Conservation (phyloP, 1,140 invertebrate species). For the Panulirus ornatus region DNA sequence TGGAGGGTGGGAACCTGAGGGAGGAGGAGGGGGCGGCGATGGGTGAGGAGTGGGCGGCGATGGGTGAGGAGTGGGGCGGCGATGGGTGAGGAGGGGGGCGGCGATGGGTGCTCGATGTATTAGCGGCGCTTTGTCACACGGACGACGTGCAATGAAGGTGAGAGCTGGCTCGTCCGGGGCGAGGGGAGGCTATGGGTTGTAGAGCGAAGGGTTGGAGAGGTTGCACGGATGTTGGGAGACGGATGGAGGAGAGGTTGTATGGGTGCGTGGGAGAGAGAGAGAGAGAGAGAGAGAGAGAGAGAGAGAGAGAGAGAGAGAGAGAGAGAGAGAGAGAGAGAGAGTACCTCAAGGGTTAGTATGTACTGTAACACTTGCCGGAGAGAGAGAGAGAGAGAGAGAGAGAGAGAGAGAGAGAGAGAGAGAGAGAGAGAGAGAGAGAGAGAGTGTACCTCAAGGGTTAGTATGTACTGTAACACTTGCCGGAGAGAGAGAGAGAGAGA, state of each 20-base stretch:
- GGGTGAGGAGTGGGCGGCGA: neutral
- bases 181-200: no score
- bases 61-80: no score
- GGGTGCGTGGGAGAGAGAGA: neutral
- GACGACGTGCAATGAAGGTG: no score
- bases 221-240: no score
- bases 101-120: no score
- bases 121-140: no score
- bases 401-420: constrained; percentile 55
- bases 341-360: neutral
- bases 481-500: constrained; percentile 54
- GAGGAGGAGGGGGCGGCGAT: neutral
- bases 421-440: constrained; percentile 49
- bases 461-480: no score
- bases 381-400: constrained; percentile 16
- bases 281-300: neutral
- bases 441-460: no score
- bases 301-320: neutral
- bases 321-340: neutral
- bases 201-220: no score
- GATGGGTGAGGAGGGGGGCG: no score
- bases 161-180: no score
- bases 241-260: neutral
- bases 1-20: no score
- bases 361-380: neutral